Conservation (phyloP, 2,888 invertebrate genomes). For the Chalcis sispes region DNA sequence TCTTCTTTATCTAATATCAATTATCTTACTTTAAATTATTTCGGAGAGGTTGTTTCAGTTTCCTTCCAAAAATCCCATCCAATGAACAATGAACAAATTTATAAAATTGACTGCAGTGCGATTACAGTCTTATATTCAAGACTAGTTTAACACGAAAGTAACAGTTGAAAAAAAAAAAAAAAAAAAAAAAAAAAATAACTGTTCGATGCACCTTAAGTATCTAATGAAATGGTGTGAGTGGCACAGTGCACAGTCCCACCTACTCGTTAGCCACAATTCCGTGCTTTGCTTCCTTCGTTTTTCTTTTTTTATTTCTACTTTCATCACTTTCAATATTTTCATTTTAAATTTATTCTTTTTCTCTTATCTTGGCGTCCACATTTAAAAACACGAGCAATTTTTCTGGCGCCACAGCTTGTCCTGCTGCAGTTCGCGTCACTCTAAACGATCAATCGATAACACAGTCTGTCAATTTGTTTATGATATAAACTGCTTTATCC, state of each 20-base stretch:
- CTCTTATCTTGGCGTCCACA: constrained; percentile 35
- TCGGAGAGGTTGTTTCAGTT: constrained; percentile 23
- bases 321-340: constrained; percentile 9
- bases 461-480: too few species aligned
- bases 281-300: constrained; percentile 61
- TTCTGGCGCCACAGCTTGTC: constrained; percentile 49
- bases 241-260: constrained; percentile 62
- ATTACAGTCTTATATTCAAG: constrained; percentile 27
- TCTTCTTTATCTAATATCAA: too few species aligned
- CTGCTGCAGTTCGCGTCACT: constrained; percentile 31
- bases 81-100: constrained; percentile 35
- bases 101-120: constrained; percentile 45
- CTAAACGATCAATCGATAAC: neutral
- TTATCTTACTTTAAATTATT: too few species aligned
- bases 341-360: constrained; percentile 19
- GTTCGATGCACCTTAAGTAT: constrained; percentile 49
- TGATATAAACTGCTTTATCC: constrained; percentile 14
- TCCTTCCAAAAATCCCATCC: neutral
- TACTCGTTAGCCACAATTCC: constrained; percentile 57
- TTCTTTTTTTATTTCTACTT: constrained; percentile 48
- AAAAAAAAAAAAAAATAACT: too few species aligned
- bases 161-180: too few species aligned
- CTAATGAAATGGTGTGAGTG: constrained; percentile 57
- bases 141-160: constrained; percentile 38
- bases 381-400: constrained; percentile 41